phyloP scores from a whole-genome alignment of 2,113 vertebrate species.

The Cottus gobio region DNA sequence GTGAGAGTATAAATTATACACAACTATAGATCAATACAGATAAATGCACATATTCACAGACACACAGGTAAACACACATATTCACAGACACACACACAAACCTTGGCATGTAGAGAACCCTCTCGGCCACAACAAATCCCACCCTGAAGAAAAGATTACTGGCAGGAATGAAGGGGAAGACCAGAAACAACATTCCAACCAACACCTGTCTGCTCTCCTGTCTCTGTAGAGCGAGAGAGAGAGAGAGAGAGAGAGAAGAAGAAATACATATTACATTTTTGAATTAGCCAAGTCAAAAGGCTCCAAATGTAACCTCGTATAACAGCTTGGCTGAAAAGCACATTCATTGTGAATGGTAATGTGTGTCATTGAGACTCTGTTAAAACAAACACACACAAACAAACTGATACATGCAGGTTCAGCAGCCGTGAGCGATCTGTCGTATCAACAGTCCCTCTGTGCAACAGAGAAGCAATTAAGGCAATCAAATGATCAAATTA shows the following conservation, averaged over 20 bases:
- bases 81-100: constrained; percentile 74
- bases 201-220: constrained; percentile 89
- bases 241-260: not conserved
- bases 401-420: not conserved
- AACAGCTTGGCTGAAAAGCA: constrained; percentile 1
- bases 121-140: constrained; percentile 97
- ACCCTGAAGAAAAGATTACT: constrained; percentile 99
- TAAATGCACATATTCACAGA: not conserved
- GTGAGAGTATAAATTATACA: not conserved
- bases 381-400: not conserved
- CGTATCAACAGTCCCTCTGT: constrained; percentile 35
- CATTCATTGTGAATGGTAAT: constrained; percentile 3
- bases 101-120: constrained; percentile 99
- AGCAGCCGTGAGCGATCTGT: constrained; percentile 31
- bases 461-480: constrained; percentile 40
- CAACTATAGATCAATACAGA: not conserved
- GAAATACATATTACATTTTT: too few relatives aligned
- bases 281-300: not conserved
- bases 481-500: constrained; percentile 38
- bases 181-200: constrained; percentile 92
- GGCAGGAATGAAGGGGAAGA: constrained; percentile 97
- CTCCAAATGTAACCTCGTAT: not conserved
- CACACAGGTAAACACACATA: not conserved
- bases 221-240: constrained; percentile 76
- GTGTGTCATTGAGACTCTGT: constrained; percentile 8